Base-by-base conservation (phyloP, 2,113 vertebrate species). In the Gopherus evgoodei region DNA sequence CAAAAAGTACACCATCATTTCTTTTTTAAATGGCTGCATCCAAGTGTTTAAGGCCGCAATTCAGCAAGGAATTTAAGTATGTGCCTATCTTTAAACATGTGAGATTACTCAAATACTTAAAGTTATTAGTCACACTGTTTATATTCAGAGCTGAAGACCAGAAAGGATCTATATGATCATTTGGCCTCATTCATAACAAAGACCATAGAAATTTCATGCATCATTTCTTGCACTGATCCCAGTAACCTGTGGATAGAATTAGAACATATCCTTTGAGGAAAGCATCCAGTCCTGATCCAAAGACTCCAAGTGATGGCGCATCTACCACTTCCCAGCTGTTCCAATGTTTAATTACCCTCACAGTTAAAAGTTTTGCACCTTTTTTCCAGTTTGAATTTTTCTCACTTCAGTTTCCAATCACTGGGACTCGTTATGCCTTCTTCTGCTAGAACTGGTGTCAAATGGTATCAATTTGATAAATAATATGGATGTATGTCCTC, bases 181-280 rank as follows among this genome's bases (percentile, higher is more conserved):
- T 90, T 90, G 81, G 90, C 81, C 87, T 81, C 62, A 21, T 69
- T 38, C 62, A n/a, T 83, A 88, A 90, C 49, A 79, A 84, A 89
- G 69, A 87, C 69, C 49, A 69, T 3, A 5, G 59, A 85, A 93
- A 93, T 93, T 93, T 59, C 86, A 72, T 88, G 53, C 62, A 90
- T 88, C 83, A 94, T 81, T 90, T 44, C 38, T 12, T 11, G 2
- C 38, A 62, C 49, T 95, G 89, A 94, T 57, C 83, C 24, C 52
- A 89, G 78, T 90, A 94, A 94, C 69, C 81, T 94, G 91, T 94
- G 44, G 21, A 83, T 94, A 25, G 62, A 95, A 54, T 7, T 87
- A 80, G 59, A 80, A 95, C 50, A 31, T 29, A n/a, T 93, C 94
- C 80, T 94, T 89, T 90, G 52, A 89, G 79, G 29, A 35, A 84